Conservation (phyloP, 2,113 vertebrate species). For the Lagopus muta region DNA sequence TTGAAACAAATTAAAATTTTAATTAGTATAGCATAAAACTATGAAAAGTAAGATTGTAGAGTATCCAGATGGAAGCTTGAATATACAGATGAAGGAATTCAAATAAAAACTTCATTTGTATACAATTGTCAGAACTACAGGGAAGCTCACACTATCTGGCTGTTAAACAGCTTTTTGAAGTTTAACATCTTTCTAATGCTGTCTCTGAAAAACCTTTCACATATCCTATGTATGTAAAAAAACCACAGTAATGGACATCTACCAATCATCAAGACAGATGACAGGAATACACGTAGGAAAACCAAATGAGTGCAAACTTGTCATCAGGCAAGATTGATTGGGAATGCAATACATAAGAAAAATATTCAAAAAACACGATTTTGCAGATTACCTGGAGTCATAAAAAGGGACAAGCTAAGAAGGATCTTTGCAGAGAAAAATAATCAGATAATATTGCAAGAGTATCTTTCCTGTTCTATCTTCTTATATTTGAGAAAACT, state of each 20-base stretch:
- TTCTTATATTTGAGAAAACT: not conserved
- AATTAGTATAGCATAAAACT: not conserved
- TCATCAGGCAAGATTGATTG: not conserved
- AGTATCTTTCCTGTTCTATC: not conserved
- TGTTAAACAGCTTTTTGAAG: not conserved
- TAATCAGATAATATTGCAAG: not conserved
- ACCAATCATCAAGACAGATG: not conserved
- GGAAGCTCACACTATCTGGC: not conserved
- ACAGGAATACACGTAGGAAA: not conserved
- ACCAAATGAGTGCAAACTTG: not conserved
- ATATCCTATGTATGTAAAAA: not conserved
- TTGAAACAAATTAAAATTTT: not conserved
- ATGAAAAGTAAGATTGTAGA: not conserved
- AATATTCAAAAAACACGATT: not conserved
- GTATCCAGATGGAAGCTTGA: not conserved
- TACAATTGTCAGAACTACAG: not conserved
- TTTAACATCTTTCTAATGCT: not conserved
- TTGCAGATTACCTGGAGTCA: not conserved
- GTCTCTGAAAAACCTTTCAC: not conserved
- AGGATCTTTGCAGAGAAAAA: not conserved
- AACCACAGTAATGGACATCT: accelerated
- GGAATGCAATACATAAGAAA: not conserved
- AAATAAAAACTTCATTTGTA: too few relatives aligned
- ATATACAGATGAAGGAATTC: too few relatives aligned
- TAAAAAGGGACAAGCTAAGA: not conserved